Evolutionary conservation across 2,888 invertebrate genomes (phyloP).

Genomic region (Pterostichus madidus): DNA sequence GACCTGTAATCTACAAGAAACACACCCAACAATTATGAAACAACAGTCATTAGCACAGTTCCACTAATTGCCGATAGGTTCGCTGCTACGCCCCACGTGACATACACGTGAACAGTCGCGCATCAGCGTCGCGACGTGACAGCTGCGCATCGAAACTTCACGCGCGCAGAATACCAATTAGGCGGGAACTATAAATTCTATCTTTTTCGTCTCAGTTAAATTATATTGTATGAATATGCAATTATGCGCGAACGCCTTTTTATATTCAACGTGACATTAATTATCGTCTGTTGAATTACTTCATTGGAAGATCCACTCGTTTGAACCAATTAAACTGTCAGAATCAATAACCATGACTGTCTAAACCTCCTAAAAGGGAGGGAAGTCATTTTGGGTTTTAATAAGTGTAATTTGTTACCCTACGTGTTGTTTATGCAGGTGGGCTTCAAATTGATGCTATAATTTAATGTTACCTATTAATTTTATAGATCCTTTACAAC

Average conservation of each 20-base stretch:
- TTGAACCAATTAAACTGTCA: conserved; percentile 68
- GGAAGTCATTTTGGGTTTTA: conserved; percentile 52
- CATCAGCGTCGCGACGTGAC: conserved; percentile 19
- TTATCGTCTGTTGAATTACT: conserved; percentile 64
- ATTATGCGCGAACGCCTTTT: conserved; percentile 69
- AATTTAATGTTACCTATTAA: conserved; percentile 36
- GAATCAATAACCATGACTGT: conserved; percentile 68
- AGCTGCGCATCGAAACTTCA: conserved; percentile 37
- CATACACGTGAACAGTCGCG: conserved; percentile 23
- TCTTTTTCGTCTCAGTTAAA: conserved; percentile 33
- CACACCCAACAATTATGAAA: conserved; percentile 57
- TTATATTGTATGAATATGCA: conserved; percentile 70
- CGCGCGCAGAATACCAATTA: conserved; percentile 24
- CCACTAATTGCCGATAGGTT: conserved; percentile 39
- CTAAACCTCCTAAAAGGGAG: conserved; percentile 26
- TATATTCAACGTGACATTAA: conserved; percentile 69
- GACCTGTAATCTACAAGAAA: conserved; percentile 59
- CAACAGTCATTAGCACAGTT: conserved; percentile 46
- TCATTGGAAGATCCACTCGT: conserved; percentile 51
- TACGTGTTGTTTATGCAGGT: conserved; percentile 54
- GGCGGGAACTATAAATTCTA: conserved; percentile 42
- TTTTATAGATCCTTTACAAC: conserved; percentile 21
- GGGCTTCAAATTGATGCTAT: conserved; percentile 41
- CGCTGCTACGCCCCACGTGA: conserved; percentile 2
- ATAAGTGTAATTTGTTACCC: conserved; percentile 64